Evolutionary conservation across 2,113 vertebrate genomes (phyloP).

Genomic region (Myiozetetes cayanensis): DNA sequence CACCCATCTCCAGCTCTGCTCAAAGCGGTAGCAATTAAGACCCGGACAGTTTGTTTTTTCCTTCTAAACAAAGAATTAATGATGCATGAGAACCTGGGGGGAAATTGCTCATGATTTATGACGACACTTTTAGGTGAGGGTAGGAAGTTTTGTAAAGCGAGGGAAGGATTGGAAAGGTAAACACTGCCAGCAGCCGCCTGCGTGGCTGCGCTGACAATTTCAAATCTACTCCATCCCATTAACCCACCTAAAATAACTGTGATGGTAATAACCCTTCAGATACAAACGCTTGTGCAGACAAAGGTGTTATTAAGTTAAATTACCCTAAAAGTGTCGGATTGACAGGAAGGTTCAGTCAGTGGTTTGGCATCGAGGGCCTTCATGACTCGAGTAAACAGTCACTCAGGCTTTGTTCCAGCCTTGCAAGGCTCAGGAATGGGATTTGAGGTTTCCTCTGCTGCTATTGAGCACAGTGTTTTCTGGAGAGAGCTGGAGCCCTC

Average conservation of each 20-base stretch:
- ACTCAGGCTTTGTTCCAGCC: constrained; percentile 4
- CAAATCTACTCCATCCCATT: constrained; percentile 78
- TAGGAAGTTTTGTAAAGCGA: constrained; percentile 66
- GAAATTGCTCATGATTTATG: constrained; percentile 66
- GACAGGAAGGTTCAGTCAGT: constrained; percentile 77
- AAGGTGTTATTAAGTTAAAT: constrained; percentile 83
- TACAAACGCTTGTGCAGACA: constrained; percentile 68
- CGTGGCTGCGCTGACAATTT: constrained; percentile 70
- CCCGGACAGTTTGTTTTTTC: constrained; percentile 63
- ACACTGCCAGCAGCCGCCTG: constrained; percentile 69
- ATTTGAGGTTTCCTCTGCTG: constrained; percentile 21
- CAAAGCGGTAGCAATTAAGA: constrained; percentile 66
- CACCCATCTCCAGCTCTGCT: constrained; percentile 47
- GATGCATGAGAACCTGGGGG: constrained; percentile 44
- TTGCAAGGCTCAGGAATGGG: neutral
- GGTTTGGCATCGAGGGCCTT: constrained; percentile 69
- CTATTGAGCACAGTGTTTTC: neutral
- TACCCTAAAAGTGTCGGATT: constrained; percentile 79
- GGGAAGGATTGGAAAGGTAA: constrained; percentile 64
- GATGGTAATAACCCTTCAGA: constrained; percentile 81
- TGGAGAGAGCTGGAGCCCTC: neutral
- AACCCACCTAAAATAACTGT: constrained; percentile 83
- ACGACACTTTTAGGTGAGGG: constrained; percentile 41
- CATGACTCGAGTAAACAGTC: constrained; percentile 63
- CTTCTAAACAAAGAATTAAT: constrained; percentile 69